These are phyloP conservation scores for Lithosia quadra DNA, from an alignment of 2,888 invertebrate species.

Conservation along the genomic window DNA sequence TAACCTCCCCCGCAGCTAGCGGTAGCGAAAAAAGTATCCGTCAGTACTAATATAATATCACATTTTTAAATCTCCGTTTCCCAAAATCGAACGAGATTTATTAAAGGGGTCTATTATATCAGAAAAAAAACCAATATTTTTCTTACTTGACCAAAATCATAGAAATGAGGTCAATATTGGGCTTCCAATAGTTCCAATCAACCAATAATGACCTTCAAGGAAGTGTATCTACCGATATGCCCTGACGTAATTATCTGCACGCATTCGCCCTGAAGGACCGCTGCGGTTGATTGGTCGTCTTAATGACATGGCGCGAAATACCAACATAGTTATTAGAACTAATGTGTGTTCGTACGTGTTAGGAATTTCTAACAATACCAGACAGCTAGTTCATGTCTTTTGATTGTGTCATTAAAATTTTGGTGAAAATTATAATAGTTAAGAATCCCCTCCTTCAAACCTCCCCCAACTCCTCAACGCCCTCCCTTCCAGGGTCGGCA, in stretches of 20 bases:
- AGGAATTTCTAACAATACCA: neutral
- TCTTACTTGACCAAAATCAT: neutral
- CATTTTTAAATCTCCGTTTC: too few species aligned
- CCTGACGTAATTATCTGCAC: conserved; percentile 7
- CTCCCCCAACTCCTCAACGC: too few species aligned
- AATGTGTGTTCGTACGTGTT: neutral
- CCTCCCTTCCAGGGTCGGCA: too few species aligned
- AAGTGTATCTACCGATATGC: neutral
- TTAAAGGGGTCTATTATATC: neutral
- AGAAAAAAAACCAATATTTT: neutral
- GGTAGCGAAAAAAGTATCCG: too few species aligned
- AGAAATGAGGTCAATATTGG: conserved; percentile 6
- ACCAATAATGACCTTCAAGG: neutral
- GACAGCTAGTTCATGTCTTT: too few species aligned
- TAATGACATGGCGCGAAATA: neutral
- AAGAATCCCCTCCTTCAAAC: too few species aligned
- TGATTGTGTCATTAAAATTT: too few species aligned
- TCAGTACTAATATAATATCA: too few species aligned
- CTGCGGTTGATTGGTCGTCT: neutral
- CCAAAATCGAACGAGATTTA: neutral
- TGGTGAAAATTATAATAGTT: too few species aligned
- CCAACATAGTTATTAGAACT: neutral
- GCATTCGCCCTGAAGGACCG: neutral
- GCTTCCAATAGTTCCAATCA: neutral
- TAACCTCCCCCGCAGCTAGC: too few species aligned